Evolutionary conservation across 2,888 invertebrate genomes (phyloP), one percentile per base, ranked within the genome.

Genomic region (Dynastes hyllus): DNA sequence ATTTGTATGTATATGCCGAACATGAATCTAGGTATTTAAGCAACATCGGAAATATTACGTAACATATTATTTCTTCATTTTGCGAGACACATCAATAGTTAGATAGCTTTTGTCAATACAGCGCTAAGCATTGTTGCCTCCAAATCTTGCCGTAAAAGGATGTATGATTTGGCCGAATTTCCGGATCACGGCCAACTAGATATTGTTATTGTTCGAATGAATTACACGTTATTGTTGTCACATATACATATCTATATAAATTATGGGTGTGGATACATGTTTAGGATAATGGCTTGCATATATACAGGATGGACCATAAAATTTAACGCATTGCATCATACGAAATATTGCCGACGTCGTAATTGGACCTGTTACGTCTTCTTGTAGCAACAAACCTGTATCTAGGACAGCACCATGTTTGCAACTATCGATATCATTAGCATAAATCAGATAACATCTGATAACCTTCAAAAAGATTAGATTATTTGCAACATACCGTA

Each of bases 121-220:
- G 22, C 16, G 55, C 22, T 58, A 63, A 29, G 13, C 32, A 63
- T 63, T 63, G 32, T 63, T 63, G 50, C 29, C 40, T 69, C 29
- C 40, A 69, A 51, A 50, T 29, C 51, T 69, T 11, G 13, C 50
- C 50, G 11, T 13, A 69, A 69, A 69, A 69, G 51, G 51, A 27
- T 27, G 6, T 51, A n/a, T 51, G 50, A 51, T 69, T 69, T 29
- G 51, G 50, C 22, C 29, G 22, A 69, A 69, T 69, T 69, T 69
- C 11, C 29, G 45, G 73, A 61, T 45, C 73, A 75, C 40, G 73
- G 73, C 29, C 73, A 75, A 61, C 73, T 22, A 75, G 61, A 61
- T 55, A 45, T 75, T 61, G 51, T 29, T 69, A 69, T 69, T 63
- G 63, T 63, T 32, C 2, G 27, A 69, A 69, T 51, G 50, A 69